Evolutionary conservation across 2,888 invertebrate genomes (phyloP), one percentile per base, ranked within the genome.

Genomic region (Callyntrura guangdongensis): DNA sequence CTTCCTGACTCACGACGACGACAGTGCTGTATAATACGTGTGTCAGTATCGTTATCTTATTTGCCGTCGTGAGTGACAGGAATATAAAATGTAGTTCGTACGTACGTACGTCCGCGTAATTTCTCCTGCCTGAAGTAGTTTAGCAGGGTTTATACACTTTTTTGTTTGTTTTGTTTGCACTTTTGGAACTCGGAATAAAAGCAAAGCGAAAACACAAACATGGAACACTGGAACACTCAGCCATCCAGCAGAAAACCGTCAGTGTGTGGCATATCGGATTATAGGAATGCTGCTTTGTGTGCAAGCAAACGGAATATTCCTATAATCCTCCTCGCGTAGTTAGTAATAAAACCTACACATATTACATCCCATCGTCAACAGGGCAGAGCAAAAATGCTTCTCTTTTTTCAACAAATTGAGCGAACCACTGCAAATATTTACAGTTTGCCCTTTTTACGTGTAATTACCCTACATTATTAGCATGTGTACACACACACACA

Each of bases 401-500:
- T 27, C 27, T 27, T 11, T n/a, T 22, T 22, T 11, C 61, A 14
- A 53, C 53, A 53, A 36, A 36, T n/a, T 36, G 36, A 64, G 61
- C 22, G n/a, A 72, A 72, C 47, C 47, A 77, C n/a, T 77, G 25
- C 53, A 49, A 77, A 77, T 77, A 77, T 77, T 77, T 77, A 77
- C 64, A 64, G 64, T 82, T 81, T 81, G 36, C 81, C 6, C 36
- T 17, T 61, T 59, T 59, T 20, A 47, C 74, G 61, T 86, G 79
- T 86, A 79, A 79, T 86, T 86, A 61, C 49, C 86, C 86, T 67
- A 86, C 79, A 86, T 86, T 47, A 86, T 77, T 45, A 11, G 72
- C 12, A 56, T 72, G 47, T 61, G n/a, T 14, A 25, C 27, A 9
- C 9, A n/a, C 11, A 67, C 25, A 25, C 25, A 67, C 53, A 11